A percentile compares a stretch with the other conserved stretches of the same genome.
These are phyloP conservation scores for Ischnura elegans DNA, from an alignment of 2,888 invertebrate species.

Conservation along the genomic window DNA sequence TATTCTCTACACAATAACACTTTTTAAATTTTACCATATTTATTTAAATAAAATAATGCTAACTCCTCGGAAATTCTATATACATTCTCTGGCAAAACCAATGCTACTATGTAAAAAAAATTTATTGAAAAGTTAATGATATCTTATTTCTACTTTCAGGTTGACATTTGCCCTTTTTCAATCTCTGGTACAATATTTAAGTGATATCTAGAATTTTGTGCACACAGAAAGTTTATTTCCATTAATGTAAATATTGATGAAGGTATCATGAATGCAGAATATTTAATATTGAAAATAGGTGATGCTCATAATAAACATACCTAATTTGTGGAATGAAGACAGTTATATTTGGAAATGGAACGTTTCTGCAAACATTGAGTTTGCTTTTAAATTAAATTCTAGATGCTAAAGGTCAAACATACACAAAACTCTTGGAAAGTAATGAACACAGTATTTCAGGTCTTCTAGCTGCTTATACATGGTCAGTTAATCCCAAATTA, in stretches of 20 bases:
- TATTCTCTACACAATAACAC: slow-evolving; percentile 8
- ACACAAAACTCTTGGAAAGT: slow-evolving; percentile 60
- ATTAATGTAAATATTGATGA: slow-evolving; percentile 62
- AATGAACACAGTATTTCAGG: slow-evolving; percentile 66
- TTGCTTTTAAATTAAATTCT: slow-evolving; percentile 61
- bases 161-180: slow-evolving; percentile 63
- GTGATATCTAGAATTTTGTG: slow-evolving; percentile 64
- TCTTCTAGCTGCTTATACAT: slow-evolving; percentile 58
- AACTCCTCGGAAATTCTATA: slow-evolving; percentile 29
- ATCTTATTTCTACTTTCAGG: slow-evolving; percentile 21
- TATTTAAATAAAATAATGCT: slow-evolving; percentile 9
- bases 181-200: slow-evolving; percentile 53
- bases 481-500: slow-evolving; percentile 64
- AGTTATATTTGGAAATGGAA: slow-evolving; percentile 65
- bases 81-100: background rate
- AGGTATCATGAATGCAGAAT: slow-evolving; percentile 54
- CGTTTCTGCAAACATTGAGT: slow-evolving; percentile 59
- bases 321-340: slow-evolving; percentile 67
- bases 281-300: slow-evolving; percentile 57
- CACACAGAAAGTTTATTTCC: slow-evolving; percentile 62
- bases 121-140: background rate
- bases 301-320: slow-evolving; percentile 46
- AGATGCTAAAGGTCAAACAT: slow-evolving; percentile 60
- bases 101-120: slow-evolving; percentile 11
- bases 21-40: slow-evolving; percentile 33